Base-by-base conservation (phyloP, 2,113 vertebrate genomes). In the Rhinolophus sinicus region DNA sequence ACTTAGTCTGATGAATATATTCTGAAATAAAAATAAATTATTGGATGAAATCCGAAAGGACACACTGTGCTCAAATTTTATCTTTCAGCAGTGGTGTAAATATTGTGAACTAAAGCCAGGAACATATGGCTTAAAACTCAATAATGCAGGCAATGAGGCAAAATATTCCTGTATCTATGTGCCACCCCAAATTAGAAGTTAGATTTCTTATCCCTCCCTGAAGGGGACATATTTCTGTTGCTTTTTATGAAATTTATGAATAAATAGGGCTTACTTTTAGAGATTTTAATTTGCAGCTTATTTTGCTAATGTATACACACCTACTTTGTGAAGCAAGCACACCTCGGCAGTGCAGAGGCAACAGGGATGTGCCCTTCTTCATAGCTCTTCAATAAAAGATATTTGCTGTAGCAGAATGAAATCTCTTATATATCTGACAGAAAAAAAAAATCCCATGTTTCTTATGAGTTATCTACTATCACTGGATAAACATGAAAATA, bases 91-190 rank as follows among this genome's bases (percentile, higher is more conserved):
- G 64, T 87, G 73, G 97, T 38, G 30, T 95, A 98, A 98, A 97
- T 88, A 97, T 91, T 97, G 62, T 97, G 96, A 98, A 90, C 92
- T 81, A 91, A 96, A 98, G 86, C 93, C 89, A 97, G 94, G 95
- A 96, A 96, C 96, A 98, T 96, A 97, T 98, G 97, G 96, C 94
- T 67, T 98, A 97, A 97, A 97, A 97, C 92, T 94, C 89, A 97
- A 14, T 83, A 93, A 94, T 60, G 13, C 44, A 91, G 73, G 56
- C 70, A 73, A 26, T 72, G 89, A 90, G 28, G 80, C 67, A 94
- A 95, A 95, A 94, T 96, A 93, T 24, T 58, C 60, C 13, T 70
- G 69, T 75, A 38, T 90, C 82, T 83, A 33, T 24, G n/a, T 78
- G 62, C 62, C 65, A 54, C 22, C 47, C 58, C 35, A 93, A 82